A percentile compares a stretch with the other conserved stretches of the same genome.
These are phyloP conservation scores for Pemphigus obesinymphae DNA, from an alignment of 1,140 invertebrate genomes.

Conservation along the genomic window DNA sequence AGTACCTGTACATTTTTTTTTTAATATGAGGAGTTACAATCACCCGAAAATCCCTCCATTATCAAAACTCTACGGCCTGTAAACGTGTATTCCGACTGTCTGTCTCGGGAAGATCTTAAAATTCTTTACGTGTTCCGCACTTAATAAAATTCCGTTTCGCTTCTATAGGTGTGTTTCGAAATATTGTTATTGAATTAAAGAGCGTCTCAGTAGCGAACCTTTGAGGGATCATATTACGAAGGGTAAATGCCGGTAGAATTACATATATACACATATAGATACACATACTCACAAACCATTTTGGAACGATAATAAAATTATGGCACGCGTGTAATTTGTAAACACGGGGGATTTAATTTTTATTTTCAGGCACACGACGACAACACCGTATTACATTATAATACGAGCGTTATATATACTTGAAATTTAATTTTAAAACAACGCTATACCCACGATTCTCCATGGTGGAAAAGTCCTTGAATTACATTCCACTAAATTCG, in stretches of 20 bases:
- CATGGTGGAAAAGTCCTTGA: no score
- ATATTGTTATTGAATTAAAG: not conserved
- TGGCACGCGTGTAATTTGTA: not conserved
- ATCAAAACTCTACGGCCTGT: no score
- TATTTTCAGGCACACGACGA: not conserved
- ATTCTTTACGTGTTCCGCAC: not conserved
- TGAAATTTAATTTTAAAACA: no score
- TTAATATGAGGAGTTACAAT: no score
- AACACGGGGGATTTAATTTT: not conserved
- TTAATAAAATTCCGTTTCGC: not conserved
- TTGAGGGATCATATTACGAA: not conserved
- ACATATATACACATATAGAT: not conserved
- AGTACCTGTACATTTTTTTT: no score
- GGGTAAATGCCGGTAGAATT: not conserved
- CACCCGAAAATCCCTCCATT: no score
- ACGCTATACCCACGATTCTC: no score
- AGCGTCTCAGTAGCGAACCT: not conserved
- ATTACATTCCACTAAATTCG: no score
- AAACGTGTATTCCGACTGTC: no score
- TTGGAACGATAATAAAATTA: not conserved
- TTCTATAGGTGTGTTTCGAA: not conserved
- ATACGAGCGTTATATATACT: not conserved
- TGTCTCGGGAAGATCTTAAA: not conserved
- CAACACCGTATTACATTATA: not conserved
- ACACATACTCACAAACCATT: no score